Base-by-base conservation (phyloP, 1,140 invertebrate genomes). In the Procambarus virginalis region DNA sequence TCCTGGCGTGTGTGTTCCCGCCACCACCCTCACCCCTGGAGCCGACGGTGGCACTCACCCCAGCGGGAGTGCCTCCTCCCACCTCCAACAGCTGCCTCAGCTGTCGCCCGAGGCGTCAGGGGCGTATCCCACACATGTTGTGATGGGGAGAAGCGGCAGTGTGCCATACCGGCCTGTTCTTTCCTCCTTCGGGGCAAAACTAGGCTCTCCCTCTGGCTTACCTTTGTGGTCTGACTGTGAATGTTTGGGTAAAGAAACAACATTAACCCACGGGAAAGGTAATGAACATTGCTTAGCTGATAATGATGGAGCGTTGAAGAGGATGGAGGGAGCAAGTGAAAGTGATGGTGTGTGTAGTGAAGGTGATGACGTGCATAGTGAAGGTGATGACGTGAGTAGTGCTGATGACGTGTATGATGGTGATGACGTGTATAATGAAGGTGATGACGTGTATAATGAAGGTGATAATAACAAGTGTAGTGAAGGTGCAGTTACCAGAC, bases 41-140 rank as follows among this genome's bases (percentile, higher is more conserved):
- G 34, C 34, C 34, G 34, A 34, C 34, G 1, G 34, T 22, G 51
- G 3, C 51, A 8, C 51, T 55, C 12, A 51, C 22, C 58, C 79
- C 58, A 12, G 8, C 10, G 34, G 9, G 34, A 46, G 20, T 78
- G 46, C 55, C 48, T 34, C 58, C 46, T n/a, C 45, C 22, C 34
- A 20, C 22, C 22, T 46, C 17, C 49, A 86, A 86, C 84, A 86
- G 70, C 75, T 76, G 70, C 49, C 84, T 55, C 73, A 45, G 51
- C 84, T 78, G 78, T 60, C 70, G 78, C 34, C 84, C 2, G 2
- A 22, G 55, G 12, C 84, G 60, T 17, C 46, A 84, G 45, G 82
- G 82, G 64, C 48, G 82, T 48, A 75, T 73, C 49, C 68, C 68
- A 34, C 17, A 49, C 75, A 8, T 45, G 46, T 51, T 20, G 49